A percentile compares a stretch with the other conserved stretches of the same genome.
Evolutionary conservation across 2,888 invertebrate species (phyloP).

Genomic region (Portevinia maculata): DNA sequence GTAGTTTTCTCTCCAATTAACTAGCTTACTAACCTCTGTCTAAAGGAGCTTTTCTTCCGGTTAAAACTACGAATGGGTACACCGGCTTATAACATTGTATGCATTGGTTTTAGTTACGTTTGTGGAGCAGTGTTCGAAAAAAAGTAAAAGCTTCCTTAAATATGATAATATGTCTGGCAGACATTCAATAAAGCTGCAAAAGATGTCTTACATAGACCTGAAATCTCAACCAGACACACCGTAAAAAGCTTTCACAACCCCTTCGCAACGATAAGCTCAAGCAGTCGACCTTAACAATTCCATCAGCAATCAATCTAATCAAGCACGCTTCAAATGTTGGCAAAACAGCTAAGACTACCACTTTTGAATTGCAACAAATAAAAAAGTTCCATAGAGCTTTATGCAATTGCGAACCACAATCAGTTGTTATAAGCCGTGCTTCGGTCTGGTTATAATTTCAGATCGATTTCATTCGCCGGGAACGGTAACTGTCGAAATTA

Average conservation of each 20-base stretch:
- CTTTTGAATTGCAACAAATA: slow-evolving; percentile 24
- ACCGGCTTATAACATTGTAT: slow-evolving; percentile 13
- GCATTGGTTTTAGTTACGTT: background rate
- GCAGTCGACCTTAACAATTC: slow-evolving; percentile 26
- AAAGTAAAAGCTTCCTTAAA: background rate
- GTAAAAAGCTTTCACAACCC: slow-evolving; percentile 17
- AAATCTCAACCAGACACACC: background rate
- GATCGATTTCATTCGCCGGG: slow-evolving; percentile 58
- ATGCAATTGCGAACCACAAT: slow-evolving; percentile 40
- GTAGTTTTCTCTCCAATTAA: background rate
- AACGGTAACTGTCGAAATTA: slow-evolving; percentile 20
- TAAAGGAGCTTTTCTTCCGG: slow-evolving; percentile 3
- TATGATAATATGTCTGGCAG: background rate
- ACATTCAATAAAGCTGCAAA: background rate
- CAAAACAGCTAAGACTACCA: slow-evolving; percentile 28
- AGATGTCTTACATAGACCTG: no score
- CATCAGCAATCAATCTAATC: slow-evolving; percentile 9
- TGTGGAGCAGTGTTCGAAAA: background rate
- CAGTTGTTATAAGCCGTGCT: slow-evolving; percentile 58
- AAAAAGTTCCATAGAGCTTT: slow-evolving; percentile 33
- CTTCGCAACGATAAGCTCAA: slow-evolving; percentile 1
- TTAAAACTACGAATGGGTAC: slow-evolving; percentile 1
- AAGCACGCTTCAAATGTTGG: slow-evolving; percentile 9
- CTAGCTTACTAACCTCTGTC: background rate
- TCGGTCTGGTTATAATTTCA: slow-evolving; percentile 51